Evolutionary conservation across 2,888 invertebrate genomes (phyloP).

Genomic region (Erebia aethiops): DNA sequence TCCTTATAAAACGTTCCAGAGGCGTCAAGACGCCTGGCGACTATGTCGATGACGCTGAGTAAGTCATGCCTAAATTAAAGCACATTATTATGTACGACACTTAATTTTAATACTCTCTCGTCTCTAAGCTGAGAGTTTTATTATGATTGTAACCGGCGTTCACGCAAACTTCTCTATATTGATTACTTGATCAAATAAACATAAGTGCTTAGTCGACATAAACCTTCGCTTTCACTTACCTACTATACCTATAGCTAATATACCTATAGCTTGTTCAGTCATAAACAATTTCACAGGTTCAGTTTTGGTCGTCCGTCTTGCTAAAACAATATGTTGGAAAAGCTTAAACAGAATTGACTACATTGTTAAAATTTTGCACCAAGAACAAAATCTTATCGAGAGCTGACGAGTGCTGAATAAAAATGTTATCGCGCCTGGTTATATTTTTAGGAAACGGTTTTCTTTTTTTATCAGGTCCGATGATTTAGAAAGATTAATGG

Average conservation of each 20-base stretch:
- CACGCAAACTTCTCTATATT: background rate
- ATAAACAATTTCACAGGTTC: too few relatives aligned
- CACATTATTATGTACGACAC: slow-evolving; percentile 7
- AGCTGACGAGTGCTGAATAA: slow-evolving; percentile 6
- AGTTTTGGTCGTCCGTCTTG: too few relatives aligned
- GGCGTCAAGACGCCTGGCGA: slow-evolving; percentile 12
- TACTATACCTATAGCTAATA: too few relatives aligned
- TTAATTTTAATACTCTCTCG: slow-evolving; percentile 6
- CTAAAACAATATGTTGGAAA: too few relatives aligned
- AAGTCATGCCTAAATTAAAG: slow-evolving; percentile 4
- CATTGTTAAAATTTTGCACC: background rate
- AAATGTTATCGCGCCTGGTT: slow-evolving; percentile 10
- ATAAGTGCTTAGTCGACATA: too few relatives aligned
- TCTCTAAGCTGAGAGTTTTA: background rate
- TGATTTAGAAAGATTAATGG: slow-evolving; percentile 18
- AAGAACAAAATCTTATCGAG: slow-evolving; percentile 6
- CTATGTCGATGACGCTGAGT: slow-evolving; percentile 8
- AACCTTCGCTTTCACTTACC: too few relatives aligned
- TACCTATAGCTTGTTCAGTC: too few relatives aligned
- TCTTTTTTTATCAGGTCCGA: slow-evolving; percentile 8
- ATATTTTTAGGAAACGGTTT: slow-evolving; percentile 5
- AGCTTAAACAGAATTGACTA: too few relatives aligned
- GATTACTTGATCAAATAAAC: too few relatives aligned
- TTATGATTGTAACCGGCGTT: background rate
- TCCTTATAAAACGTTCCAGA: background rate